Conservation (phyloP, 92 coral and sea anemone genomes). For the Zoanthus sansibaricus region DNA sequence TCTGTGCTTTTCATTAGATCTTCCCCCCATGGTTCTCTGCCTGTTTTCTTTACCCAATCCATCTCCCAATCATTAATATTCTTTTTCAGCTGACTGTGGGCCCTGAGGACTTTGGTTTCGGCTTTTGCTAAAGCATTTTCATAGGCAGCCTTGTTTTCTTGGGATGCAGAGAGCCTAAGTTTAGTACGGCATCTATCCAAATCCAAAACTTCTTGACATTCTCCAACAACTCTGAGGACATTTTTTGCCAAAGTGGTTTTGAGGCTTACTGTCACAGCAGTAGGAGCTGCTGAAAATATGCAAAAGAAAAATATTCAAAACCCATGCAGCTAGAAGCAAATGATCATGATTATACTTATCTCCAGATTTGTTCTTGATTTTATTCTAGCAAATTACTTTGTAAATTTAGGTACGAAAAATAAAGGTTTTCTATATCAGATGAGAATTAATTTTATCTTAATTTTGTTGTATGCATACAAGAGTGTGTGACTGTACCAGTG, state of each 20-base stretch:
- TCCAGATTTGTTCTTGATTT: constrained; percentile 6
- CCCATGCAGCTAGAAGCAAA: not conserved
- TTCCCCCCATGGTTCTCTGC: constrained; percentile 33
- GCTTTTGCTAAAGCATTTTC: constrained; percentile 17
- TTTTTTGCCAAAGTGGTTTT: constrained; percentile 27
- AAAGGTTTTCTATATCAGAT: not conserved
- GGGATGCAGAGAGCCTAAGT: constrained; percentile 21
- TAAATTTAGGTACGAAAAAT: not conserved
- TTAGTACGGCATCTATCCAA: constrained; percentile 5
- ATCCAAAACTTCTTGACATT: constrained; percentile 17
- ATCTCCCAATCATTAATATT: constrained; percentile 10
- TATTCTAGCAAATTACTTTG: constrained; percentile 7
- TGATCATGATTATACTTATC: not conserved
- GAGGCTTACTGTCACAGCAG: not conserved
- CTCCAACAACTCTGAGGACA: constrained; percentile 9
- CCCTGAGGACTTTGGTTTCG: constrained; percentile 25
- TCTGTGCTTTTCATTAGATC: not conserved
- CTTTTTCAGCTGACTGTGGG: constrained; percentile 24
- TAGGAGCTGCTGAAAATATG: constrained; percentile 5
- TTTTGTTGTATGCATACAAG: not conserved
- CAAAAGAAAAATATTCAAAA: not conserved
- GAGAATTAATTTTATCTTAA: not conserved
- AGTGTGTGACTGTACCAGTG: not conserved
- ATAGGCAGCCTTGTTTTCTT: constrained; percentile 3
- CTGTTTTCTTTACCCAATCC: not conserved